Percentiles rank a stretch among this genome's conserved stretches.
These are phyloP conservation scores for Cheumatopsyche charites DNA, from an alignment of 1,140 invertebrate genomes.

Conservation along the genomic window DNA sequence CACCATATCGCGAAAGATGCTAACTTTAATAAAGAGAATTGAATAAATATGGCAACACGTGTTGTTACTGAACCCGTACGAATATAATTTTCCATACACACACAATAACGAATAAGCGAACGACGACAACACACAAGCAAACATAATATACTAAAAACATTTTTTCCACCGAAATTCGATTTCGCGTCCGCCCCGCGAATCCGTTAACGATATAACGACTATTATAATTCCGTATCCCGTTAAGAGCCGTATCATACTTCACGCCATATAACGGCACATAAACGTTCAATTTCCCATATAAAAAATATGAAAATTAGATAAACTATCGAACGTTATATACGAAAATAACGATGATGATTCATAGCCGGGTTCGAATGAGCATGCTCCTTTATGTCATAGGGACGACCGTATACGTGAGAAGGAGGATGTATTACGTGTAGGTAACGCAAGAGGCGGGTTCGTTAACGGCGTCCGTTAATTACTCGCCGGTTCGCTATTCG, in stretches of 20 bases:
- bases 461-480: conserved; percentile 20
- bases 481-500: background rate
- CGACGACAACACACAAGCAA: background rate
- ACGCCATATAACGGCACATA: too few relatives aligned
- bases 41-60: conserved; percentile 14
- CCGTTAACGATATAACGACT: conserved; percentile 4
- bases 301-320: too few relatives aligned
- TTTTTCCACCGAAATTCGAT: conserved; percentile 5
- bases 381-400: background rate
- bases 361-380: too few relatives aligned
- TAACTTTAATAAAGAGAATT: conserved; percentile 15
- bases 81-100: background rate
- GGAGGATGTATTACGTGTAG: background rate
- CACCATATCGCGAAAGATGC: background rate
- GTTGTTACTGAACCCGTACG: background rate
- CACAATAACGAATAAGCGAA: background rate
- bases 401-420: background rate
- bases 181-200: background rate
- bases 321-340: too few relatives aligned
- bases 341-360: too few relatives aligned
- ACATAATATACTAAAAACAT: too few relatives aligned
- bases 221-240: background rate
- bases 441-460: background rate
- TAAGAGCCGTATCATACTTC: too few relatives aligned
- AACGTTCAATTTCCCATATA: too few relatives aligned